Evolutionary conservation across 1,140 invertebrate genomes (phyloP).

Genomic region (Scaptomyza graminum): DNA sequence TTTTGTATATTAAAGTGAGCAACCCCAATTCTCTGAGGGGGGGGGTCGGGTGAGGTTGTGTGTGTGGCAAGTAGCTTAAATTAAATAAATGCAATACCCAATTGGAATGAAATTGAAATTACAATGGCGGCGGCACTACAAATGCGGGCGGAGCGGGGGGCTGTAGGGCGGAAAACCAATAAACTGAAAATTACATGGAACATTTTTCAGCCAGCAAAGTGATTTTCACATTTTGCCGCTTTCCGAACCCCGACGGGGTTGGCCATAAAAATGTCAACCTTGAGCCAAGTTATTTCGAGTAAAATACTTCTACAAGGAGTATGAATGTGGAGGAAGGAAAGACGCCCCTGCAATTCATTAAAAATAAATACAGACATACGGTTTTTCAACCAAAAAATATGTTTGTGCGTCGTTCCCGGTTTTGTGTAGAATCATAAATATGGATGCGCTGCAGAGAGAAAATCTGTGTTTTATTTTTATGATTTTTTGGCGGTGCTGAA

Average conservation of each 20-base stretch:
- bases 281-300: constrained; percentile 9
- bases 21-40: neutral
- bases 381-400: too few species aligned
- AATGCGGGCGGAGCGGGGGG: too few species aligned
- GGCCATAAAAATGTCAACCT: constrained; percentile 41
- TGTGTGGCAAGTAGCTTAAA: constrained; percentile 40
- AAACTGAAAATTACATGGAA: constrained; percentile 52
- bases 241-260: constrained; percentile 29
- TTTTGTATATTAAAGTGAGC: constrained; percentile 9
- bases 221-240: neutral
- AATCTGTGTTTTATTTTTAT: constrained; percentile 9
- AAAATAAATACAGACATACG: constrained; percentile 10
- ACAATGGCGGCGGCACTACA: neutral
- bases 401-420: constrained; percentile 1
- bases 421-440: constrained; percentile 43
- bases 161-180: constrained; percentile 61
- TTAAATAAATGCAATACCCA: constrained; percentile 50
- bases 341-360: constrained; percentile 43
- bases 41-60: neutral
- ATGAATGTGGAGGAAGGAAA: neutral
- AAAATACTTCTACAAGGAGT: neutral
- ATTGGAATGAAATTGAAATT: constrained; percentile 31
- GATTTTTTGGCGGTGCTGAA: constrained; percentile 59
- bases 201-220: too few species aligned
- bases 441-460: constrained; percentile 35